These are phyloP conservation scores for Casuarius casuarius DNA, from an alignment of 2,113 vertebrate genomes.

Conservation along the genomic window DNA sequence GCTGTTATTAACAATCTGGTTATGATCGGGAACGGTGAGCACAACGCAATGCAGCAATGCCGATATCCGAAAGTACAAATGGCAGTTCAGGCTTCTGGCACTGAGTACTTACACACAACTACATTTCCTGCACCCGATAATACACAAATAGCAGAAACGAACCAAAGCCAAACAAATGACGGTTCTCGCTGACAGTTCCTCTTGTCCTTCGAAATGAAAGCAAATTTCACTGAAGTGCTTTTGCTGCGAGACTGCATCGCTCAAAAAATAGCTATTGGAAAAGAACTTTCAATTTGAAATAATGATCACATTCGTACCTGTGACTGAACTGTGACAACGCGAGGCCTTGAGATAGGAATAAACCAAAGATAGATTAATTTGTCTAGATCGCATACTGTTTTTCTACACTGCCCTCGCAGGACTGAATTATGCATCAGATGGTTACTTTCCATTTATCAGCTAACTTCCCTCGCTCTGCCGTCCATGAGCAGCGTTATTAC, in stretches of 20 bases:
- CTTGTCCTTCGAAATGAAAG: constrained; percentile 13
- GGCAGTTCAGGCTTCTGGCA: not conserved
- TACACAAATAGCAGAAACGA: not conserved
- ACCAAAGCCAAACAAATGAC: constrained; percentile 2
- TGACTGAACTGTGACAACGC: not conserved
- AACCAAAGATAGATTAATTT: constrained; percentile 31
- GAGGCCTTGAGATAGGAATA: constrained; percentile 18
- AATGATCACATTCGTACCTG: constrained; percentile 47
- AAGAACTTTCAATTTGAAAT: constrained; percentile 55
- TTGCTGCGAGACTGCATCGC: constrained; percentile 26
- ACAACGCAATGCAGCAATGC: not conserved
- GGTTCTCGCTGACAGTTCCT: not conserved
- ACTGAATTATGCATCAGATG: constrained; percentile 54
- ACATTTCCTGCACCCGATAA: not conserved
- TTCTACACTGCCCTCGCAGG: constrained; percentile 42
- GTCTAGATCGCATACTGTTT: constrained; percentile 4
- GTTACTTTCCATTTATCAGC: constrained; percentile 46
- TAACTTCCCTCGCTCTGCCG: constrained; percentile 18
- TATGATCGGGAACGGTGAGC: not conserved
- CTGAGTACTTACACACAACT: not conserved
- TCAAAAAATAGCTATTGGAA: constrained; percentile 4
- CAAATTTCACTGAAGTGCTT: constrained; percentile 24
- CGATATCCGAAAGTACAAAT: not conserved
- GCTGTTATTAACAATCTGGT: not conserved
- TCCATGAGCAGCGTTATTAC: not conserved